A percentile compares a stretch with the other conserved stretches of the same genome.
phyloP scores from a whole-genome alignment of 2,797 vertebrate species.

The Sebastes steindachneri region DNA sequence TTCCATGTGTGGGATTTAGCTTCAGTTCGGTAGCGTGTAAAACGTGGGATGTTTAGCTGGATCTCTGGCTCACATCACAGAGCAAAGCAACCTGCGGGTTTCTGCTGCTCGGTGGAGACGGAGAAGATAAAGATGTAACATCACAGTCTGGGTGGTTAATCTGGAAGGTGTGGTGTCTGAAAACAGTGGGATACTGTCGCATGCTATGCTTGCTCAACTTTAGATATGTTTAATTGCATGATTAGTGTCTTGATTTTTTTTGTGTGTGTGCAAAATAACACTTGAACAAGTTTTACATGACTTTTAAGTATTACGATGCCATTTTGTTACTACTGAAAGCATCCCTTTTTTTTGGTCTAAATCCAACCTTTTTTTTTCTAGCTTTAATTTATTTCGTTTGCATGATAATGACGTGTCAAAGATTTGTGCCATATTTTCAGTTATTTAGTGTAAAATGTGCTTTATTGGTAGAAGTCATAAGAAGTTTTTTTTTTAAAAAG shows the following conservation, averaged over 20 bases:
- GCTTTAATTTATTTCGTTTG: conserved; percentile 82
- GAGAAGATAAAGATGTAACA: conserved; percentile 1
- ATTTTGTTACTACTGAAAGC: conserved; percentile 93
- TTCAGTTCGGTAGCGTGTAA: conserved; percentile 10
- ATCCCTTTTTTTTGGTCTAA: conserved; percentile 74
- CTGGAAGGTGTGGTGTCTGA: conserved; percentile 66
- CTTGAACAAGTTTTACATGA: conserved; percentile 92
- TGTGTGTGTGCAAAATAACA: conserved; percentile 82
- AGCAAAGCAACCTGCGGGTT: conserved; percentile 41
- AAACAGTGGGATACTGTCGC: conserved; percentile 79
- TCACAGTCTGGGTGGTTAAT: conserved; percentile 41
- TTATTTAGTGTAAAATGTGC: conserved; percentile 77
- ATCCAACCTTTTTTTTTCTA: conserved; percentile 74
- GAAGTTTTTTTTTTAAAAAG: conserved; percentile 15
- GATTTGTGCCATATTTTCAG: conserved; percentile 83
- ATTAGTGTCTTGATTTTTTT: conserved; percentile 84
- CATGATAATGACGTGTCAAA: conserved; percentile 84
- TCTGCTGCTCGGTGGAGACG: conserved; percentile 58
- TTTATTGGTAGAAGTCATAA: conserved; percentile 70
- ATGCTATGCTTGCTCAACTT: conserved; percentile 86
- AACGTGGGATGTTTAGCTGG: conserved; percentile 57
- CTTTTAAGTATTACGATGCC: conserved; percentile 87
- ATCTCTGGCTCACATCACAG: conserved; percentile 39
- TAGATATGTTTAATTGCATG: conserved; percentile 90
- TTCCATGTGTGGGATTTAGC: conserved; percentile 73